Evolutionary conservation across 2,888 invertebrate genomes (phyloP).

Genomic region (Sclerodermus sp.): DNA sequence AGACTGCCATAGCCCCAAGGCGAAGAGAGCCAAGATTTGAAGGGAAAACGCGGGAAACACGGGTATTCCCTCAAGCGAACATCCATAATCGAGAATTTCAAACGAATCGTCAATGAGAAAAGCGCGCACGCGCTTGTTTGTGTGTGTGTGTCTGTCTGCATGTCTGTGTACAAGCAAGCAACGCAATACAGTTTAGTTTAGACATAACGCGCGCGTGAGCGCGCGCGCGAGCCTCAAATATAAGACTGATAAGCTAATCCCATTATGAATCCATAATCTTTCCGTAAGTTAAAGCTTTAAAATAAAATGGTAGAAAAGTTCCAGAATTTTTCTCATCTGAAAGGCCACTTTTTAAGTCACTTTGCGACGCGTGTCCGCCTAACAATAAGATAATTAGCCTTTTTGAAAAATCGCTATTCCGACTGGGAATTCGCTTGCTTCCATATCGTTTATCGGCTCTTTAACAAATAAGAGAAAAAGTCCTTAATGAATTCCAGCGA

Average conservation of each 20-base stretch:
- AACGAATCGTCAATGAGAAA: too few species aligned
- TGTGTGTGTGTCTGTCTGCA: background rate
- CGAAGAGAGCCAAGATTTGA: conserved; percentile 47
- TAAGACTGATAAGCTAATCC: conserved; percentile 58
- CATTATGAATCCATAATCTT: conserved; percentile 53
- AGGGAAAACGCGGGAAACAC: conserved; percentile 5
- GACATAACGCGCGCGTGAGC: too few species aligned
- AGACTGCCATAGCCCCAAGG: conserved; percentile 53
- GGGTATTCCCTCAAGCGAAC: too few species aligned
- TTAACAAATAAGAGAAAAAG: background rate
- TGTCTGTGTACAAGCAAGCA: conserved; percentile 32
- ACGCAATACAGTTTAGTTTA: conserved; percentile 51
- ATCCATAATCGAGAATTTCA: background rate
- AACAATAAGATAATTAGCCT: background rate
- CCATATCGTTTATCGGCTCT: too few species aligned
- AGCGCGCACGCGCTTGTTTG: background rate
- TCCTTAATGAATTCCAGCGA: background rate
- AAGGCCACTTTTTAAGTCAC: conserved; percentile 15
- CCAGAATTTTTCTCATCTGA: conserved; percentile 33
- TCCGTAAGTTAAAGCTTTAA: conserved; percentile 49
- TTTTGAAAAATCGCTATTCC: too few species aligned
- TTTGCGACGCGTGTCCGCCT: conserved; percentile 34
- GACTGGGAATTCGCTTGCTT: too few species aligned
- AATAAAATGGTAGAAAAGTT: conserved; percentile 52
- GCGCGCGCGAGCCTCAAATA: conserved; percentile 58